Evolutionary conservation across 1,140 invertebrate genomes (phyloP).

Genomic region (Platyscapa corneri): DNA sequence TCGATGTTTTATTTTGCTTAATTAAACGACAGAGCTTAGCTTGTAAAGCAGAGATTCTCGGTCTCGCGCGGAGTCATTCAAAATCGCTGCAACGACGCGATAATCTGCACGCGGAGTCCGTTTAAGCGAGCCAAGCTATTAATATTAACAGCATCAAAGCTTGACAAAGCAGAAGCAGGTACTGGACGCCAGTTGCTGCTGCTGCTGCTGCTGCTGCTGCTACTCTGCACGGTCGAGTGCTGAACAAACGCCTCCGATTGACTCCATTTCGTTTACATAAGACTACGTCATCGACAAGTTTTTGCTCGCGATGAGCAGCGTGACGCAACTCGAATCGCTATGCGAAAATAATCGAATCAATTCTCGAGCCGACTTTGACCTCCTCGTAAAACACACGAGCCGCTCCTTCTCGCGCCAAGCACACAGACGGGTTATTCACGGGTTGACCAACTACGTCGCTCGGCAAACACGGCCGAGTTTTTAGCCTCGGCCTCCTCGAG

Average conservation of each 20-base stretch:
- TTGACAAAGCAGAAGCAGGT: too few relatives aligned
- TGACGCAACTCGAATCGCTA: not conserved
- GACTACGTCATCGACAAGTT: not conserved
- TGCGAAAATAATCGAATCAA: constrained; percentile 2
- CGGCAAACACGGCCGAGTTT: not conserved
- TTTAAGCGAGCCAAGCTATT: too few relatives aligned
- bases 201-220: too few relatives aligned
- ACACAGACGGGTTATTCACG: not conserved
- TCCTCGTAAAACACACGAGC: not conserved
- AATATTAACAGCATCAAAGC: too few relatives aligned
- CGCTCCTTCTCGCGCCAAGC: not conserved
- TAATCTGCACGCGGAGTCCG: too few relatives aligned
- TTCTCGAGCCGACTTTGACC: not conserved
- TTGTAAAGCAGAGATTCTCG: too few relatives aligned
- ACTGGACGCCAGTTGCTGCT: too few relatives aligned
- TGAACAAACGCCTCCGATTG: not conserved
- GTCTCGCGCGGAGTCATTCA: too few relatives aligned
- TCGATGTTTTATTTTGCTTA: too few relatives aligned
- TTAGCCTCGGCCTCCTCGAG: too few relatives aligned
- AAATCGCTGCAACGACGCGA: too few relatives aligned
- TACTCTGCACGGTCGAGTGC: not conserved
- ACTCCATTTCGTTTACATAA: not conserved
- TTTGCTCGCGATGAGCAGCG: not conserved
- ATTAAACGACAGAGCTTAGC: too few relatives aligned
- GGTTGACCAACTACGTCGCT: not conserved